Evolutionary conservation across 2,113 vertebrate genomes (phyloP), one percentile per base, ranked within the genome.

Genomic region (Pelecanus crispus): DNA sequence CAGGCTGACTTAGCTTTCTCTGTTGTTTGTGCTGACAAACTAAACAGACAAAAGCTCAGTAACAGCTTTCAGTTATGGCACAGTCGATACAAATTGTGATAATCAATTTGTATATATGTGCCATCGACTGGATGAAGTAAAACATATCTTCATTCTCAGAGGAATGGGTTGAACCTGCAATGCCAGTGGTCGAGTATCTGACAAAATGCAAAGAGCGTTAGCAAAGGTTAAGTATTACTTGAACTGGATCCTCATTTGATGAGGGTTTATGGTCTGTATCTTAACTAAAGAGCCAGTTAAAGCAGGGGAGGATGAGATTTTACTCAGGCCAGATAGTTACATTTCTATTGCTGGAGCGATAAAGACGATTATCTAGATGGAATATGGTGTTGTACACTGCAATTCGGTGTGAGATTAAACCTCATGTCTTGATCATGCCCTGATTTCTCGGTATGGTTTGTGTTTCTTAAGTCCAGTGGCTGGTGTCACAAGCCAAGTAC

Each of bases 31-130:
- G 49, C 40, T 47, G 56, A 17, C 49, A 31, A n/a, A 45, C 10
- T 32, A 11, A 17, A 36, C 2, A 55, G 59, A 28, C 0, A 2
- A 36, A 72, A 88, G 47, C 70, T 36, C 15, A 0, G 1, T 4
- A 40, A 52, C 24, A n/a, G 79, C 71, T 84, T 84, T 56, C 28
- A 42, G 83, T 61, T 32, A 12, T 17, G 81, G 36, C 66, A 21
- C 14, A 32, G 72, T 38, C 38, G 74, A 44, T 62, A 10, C 5
- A 38, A 80, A 68, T 10, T 7, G 49, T 7, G 36, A 31, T 47
- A 59, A 59, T 52, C 32, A 6, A 31, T 50, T 55, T 62, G 53
- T n/a, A 11, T 44, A 6, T 44, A 16, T 8, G 8, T 56, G 53
- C 42, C 36, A 31, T 38, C 74, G 62, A 21, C 61, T 74, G 73